These are phyloP conservation scores for Gadopsis marmoratus DNA, from an alignment of 2,797 vertebrate genomes.

Conservation along the genomic window DNA sequence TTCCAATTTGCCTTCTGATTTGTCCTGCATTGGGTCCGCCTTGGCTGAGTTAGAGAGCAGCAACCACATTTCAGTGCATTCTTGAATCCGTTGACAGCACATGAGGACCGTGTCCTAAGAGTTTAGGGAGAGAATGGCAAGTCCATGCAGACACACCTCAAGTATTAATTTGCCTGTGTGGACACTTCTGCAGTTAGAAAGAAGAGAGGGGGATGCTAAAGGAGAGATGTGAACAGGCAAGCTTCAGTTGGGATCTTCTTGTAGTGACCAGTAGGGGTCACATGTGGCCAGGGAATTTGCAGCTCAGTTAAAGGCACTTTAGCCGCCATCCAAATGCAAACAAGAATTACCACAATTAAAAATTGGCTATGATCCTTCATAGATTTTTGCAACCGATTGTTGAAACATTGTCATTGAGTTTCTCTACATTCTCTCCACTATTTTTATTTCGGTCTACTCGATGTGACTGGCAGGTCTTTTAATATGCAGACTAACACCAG, in stretches of 20 bases:
- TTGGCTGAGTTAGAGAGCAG: constrained; percentile 56
- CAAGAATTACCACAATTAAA: not conserved
- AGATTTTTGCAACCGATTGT: not conserved
- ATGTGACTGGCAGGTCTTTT: not conserved
- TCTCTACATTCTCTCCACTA: not conserved
- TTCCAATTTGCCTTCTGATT: constrained; percentile 72
- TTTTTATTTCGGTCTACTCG: not conserved
- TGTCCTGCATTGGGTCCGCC: constrained; percentile 62
- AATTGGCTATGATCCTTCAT: not conserved
- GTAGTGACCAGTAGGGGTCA: constrained; percentile 68
- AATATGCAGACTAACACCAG: not conserved
- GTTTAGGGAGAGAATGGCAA: constrained; percentile 42
- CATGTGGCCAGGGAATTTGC: constrained; percentile 34
- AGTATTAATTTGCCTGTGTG: constrained; percentile 56
- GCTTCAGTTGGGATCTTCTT: not conserved
- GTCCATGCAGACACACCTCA: constrained; percentile 29
- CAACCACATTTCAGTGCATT: constrained; percentile 43
- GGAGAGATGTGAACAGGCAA: constrained; percentile 8
- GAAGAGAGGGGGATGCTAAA: constrained; percentile 17
- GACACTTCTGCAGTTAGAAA: constrained; percentile 50
- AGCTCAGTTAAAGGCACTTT: not conserved
- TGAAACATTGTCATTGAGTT: not conserved
- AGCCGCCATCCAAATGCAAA: constrained; percentile 15
- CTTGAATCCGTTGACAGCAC: constrained; percentile 58
- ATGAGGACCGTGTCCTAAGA: constrained; percentile 42